Percentiles rank a stretch among this genome's conserved stretches.
These are phyloP conservation scores for Stegostoma tigrinum DNA, from an alignment of 2,113 vertebrate species.

Conservation along the genomic window DNA sequence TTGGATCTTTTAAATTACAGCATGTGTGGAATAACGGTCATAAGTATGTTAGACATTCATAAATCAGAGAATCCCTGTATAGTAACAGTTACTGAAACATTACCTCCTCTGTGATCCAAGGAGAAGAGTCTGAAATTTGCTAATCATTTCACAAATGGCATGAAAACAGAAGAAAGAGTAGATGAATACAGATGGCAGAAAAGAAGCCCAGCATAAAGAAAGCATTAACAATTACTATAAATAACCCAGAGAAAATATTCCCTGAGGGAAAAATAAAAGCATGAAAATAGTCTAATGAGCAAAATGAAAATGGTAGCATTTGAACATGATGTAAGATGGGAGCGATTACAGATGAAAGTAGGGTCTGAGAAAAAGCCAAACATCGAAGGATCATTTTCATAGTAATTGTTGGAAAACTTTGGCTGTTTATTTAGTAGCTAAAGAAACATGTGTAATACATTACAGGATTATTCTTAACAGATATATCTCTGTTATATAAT, in stretches of 20 bases:
- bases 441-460: not conserved
- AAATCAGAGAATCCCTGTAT: not conserved
- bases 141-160: not conserved
- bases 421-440: not conserved
- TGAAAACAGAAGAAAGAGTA: not conserved
- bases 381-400: not conserved
- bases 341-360: not conserved
- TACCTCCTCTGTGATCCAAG: not conserved
- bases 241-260: not conserved
- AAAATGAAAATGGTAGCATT: conserved; percentile 16
- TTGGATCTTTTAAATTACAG: too few relatives aligned
- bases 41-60: too few relatives aligned
- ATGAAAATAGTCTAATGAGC: not conserved
- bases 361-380: not conserved
- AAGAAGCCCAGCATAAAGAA: not conserved
- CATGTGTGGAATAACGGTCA: too few relatives aligned
- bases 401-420: not conserved
- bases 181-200: not conserved
- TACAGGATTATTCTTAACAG: not conserved
- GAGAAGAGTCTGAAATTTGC: not conserved
- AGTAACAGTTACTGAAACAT: not conserved
- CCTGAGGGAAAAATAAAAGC: not conserved
- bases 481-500: not conserved
- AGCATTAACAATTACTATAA: not conserved
- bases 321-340: not conserved